Evolutionary conservation across 2,113 vertebrate species (phyloP).

Genomic region (Pampusana beccarii): DNA sequence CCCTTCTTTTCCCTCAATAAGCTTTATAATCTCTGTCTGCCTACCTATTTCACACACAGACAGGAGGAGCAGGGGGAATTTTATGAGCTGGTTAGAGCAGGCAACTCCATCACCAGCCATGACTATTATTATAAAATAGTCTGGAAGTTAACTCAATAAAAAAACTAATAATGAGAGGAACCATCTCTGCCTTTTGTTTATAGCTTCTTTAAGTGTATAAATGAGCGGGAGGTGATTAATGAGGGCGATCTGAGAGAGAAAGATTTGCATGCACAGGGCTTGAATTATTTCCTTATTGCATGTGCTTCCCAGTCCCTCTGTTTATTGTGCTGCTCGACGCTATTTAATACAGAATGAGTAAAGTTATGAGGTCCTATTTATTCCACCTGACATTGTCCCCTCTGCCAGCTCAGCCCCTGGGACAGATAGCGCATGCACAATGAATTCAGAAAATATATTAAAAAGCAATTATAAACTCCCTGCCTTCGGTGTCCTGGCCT

Average conservation of each 20-base stretch:
- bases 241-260: conserved; percentile 26
- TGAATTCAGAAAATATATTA: conserved; percentile 74
- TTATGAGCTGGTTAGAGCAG: conserved; percentile 40
- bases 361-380: conserved; percentile 69
- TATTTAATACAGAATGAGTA: conserved; percentile 61
- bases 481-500: conserved; percentile 61
- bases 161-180: conserved; percentile 62
- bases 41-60: background rate
- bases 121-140: conserved; percentile 62
- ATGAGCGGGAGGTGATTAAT: conserved; percentile 53
- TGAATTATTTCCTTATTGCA: conserved; percentile 50
- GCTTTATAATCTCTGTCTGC: conserved; percentile 3
- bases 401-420: conserved; percentile 52
- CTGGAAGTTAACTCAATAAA: conserved; percentile 60
- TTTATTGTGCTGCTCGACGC: background rate
- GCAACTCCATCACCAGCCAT: conserved; percentile 35
- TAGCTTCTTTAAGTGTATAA: conserved; percentile 63
- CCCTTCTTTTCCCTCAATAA: conserved; percentile 8
- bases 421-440: conserved; percentile 63
- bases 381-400: conserved; percentile 45
- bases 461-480: conserved; percentile 77
- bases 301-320: conserved; percentile 35
- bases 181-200: conserved; percentile 46
- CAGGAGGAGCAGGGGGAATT: conserved; percentile 33
- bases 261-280: conserved; percentile 30